Base-by-base conservation (phyloP, 2,113 vertebrate genomes). In the Neotragus moschatus region DNA sequence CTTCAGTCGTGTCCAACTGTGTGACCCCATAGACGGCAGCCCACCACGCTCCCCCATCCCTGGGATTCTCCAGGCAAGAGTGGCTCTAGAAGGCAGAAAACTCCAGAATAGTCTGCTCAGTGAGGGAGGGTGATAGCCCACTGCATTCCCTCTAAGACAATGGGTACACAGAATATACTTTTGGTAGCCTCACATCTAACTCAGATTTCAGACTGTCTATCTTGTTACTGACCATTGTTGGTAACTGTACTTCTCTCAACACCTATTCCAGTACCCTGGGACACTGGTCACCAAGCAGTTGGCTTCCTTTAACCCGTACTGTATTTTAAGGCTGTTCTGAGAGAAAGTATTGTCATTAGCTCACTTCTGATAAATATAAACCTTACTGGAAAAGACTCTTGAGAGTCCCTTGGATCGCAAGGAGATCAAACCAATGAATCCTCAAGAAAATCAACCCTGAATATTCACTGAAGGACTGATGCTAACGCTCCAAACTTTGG, bases 331-430 rank as follows among this genome's bases (percentile, higher is more conserved):
- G 36, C 36, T 89, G 30, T 73, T 55, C 19, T 7, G 25, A 85
- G 33, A 58, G n/a, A 85, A 56, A 79, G 49, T 25, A 39, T 33
- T 25, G 75, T 92, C 63, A 61, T 88, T 45, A 73, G 36, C 9
- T 89, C 77, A 93, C 25, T 77, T 93, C 45, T 39, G 61, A 82
- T 49, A 53, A 88, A 75, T 55, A 56, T 23, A 91, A 63, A 49
- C 36, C 28, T 30, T 84, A 47, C 36, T 73, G 36, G n/a, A 39
- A 39, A 39, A 73, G n/a, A 39, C n/a, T 70, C 66, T 39, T 39
- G n/a, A 23, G 19, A 70, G n/a, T 70, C n/a, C 36, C 5, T 23
- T 73, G 66, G 66, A 73, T 19, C 6, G 21, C 10, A 73, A 73
- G 70, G 36, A 25, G 66, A 73, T 73, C 66, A 66, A 66, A 66